These are phyloP conservation scores for Anguilla rostrata DNA, from an alignment of 2,113 vertebrate genomes.

Conservation along the genomic window DNA sequence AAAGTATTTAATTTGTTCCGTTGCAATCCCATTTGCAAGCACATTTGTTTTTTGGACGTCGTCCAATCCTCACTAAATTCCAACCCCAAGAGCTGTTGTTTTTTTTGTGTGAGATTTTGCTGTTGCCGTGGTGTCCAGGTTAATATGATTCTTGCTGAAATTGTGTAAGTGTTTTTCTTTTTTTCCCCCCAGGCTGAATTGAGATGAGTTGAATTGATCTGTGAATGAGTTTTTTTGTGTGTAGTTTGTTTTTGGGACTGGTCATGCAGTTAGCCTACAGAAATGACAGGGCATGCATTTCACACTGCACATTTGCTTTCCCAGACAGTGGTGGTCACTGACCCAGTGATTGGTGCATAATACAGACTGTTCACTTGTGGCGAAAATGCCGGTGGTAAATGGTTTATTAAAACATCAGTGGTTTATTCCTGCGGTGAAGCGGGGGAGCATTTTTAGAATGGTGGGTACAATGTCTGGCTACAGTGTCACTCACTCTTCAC, in stretches of 20 bases:
- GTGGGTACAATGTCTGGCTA: background rate
- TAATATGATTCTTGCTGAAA: conserved; percentile 30
- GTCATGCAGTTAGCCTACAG: background rate
- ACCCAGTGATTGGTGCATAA: background rate
- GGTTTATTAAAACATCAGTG: background rate
- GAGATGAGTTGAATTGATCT: background rate
- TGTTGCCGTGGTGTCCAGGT: conserved; percentile 15
- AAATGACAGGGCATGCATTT: background rate
- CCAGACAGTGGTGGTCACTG: background rate
- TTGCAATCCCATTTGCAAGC: background rate
- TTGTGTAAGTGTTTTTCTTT: background rate
- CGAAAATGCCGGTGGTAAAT: background rate
- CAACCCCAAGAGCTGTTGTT: background rate
- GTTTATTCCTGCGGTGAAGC: background rate
- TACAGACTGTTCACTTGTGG: background rate
- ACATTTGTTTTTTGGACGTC: background rate
- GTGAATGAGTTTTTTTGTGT: background rate
- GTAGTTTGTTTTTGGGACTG: background rate
- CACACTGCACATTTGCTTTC: background rate
- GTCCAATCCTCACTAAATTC: background rate
- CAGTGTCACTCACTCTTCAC: background rate
- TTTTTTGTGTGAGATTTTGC: conserved; percentile 9
- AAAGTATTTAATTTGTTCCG: conserved; percentile 10
- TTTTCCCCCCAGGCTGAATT: background rate
- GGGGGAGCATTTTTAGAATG: background rate